Evolutionary conservation across 2,888 invertebrate species (phyloP), one percentile per base, ranked within the genome.

Genomic region (Erebia epiphron): DNA sequence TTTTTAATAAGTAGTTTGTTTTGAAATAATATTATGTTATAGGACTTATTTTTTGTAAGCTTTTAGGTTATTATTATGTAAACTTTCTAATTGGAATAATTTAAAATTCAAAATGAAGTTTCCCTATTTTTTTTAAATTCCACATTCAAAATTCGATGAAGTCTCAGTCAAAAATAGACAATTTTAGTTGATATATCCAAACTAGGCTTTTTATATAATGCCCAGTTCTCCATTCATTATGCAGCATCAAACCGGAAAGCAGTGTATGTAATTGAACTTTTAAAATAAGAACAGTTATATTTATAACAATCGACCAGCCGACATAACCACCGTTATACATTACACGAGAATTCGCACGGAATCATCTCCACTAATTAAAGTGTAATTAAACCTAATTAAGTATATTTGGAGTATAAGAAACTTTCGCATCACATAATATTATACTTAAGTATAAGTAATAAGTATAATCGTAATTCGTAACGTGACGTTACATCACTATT

Each of bases 401-500:
- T 58, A 68, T 50, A 57, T 68, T 74, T 68, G 60, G 72, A 67
- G 57, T 69, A 67, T 60, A 72, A 62, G 76, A 76, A 77, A 75
- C 74, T 75, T 69, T 70, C 75, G 65, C 70, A 67, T 74, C 70
- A 72, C 62, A 52, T 61, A 52, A 69, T 69, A 74, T 70, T 68
- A 71, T 41, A 41, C 35, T 16, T 16, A 49, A 62, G 62, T 62
- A 62, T 13, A 62, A 62, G 18, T 62, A 62, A 49, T 49, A 49
- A 5, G 18, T 62, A 14, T 21, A 49, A 62, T 46, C 62, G 49
- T 49, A 49, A 62, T 49, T 67, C 61, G 58, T 64, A 71, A 65
- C 68, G 69, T 58, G 56, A 63, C 73, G 77, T 83, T 81, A 79
- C 81, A 80, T 82, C 82, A 84, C 77, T 75, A 68, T 62, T 54